Conservation (phyloP, 35 echinoderm and acorn worm species). For the Patiria miniata region DNA sequence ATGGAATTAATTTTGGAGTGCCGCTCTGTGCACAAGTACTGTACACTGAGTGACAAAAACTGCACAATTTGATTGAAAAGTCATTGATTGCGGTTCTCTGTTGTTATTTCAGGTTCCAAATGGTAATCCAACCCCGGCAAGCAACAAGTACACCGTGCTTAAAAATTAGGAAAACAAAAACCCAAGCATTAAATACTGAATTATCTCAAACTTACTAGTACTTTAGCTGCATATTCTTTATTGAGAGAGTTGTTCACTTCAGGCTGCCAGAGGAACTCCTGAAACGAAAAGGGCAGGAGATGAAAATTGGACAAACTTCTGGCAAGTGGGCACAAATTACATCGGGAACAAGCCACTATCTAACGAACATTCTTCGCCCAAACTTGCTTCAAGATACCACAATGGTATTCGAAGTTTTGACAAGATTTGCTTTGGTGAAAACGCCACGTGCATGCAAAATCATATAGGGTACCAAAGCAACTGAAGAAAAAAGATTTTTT, state of each 20-base stretch:
- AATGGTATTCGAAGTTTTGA: background rate
- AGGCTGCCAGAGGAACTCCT: constrained; percentile 77
- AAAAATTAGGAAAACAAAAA: constrained; percentile 5
- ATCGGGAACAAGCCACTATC: background rate
- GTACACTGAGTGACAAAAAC: no score
- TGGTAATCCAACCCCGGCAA: no score
- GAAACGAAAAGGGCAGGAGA: background rate
- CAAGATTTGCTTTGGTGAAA: background rate
- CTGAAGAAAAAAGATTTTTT: no score
- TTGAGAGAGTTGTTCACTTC: constrained; percentile 59
- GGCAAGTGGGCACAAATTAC: background rate
- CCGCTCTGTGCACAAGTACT: no score
- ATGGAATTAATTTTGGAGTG: no score
- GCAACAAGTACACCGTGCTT: no score
- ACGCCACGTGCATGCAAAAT: background rate
- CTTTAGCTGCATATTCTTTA: constrained; percentile 35
- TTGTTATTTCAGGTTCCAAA: no score
- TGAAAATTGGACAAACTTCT: background rate
- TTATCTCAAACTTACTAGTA: no score
- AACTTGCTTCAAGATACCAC: background rate
- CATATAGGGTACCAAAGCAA: no score
- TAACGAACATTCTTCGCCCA: background rate
- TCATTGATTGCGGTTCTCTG: no score
- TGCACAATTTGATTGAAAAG: no score
- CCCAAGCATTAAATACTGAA: constrained; percentile 7